Base-by-base conservation (phyloP, 2,797 vertebrate genomes). In the Carcharodon carcharias region DNA sequence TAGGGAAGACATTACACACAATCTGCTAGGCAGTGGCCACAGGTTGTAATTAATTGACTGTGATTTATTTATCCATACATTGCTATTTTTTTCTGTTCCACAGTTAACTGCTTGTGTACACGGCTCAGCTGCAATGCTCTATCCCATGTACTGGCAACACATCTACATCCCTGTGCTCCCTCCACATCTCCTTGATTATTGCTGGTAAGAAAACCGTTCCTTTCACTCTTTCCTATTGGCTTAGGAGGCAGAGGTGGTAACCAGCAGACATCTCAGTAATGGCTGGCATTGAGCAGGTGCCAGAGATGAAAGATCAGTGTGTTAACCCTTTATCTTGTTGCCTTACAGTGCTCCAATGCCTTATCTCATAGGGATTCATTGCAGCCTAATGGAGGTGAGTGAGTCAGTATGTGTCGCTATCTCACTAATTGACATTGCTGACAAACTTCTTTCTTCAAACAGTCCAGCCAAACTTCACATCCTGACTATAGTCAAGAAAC, bases 61-160 rank as follows among this genome's bases (percentile, higher is more conserved):
- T 61, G 31, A 61, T 61, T 40, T 92, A 21, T 92, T 21, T 96
- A 80, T 96, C 28, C 2, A 2, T 40, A 67, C 26, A 45, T 96
- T 61, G 31, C 56, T 61, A 26, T 67, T 50, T 73, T 11, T 95
- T 16, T 26, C 23, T 91, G 9, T 21, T 2, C 80, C 95, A 26
- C 96, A 98, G 98, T 96, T 98, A 87, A 98, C 98, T 0, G 97
- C 98, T 1, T 99, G 99, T 26, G 97, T 99, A n/a, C 98, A 99
- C 31, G 99, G 98, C 3, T 98, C 98, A 94, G 98, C 98, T 14
- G 97, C 98, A 8, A 97, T 98, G 96, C 97, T 99, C 21, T 98
- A 98, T 96, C 99, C 99, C 89, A 99, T 99, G 99, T 98, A 97
- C 97, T 99, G 99, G 99, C 99, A 99, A 95, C 99, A 99, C 96